These are phyloP conservation scores for Bembecia ichneumoniformis DNA, from an alignment of 2,888 invertebrate species.

Conservation along the genomic window DNA sequence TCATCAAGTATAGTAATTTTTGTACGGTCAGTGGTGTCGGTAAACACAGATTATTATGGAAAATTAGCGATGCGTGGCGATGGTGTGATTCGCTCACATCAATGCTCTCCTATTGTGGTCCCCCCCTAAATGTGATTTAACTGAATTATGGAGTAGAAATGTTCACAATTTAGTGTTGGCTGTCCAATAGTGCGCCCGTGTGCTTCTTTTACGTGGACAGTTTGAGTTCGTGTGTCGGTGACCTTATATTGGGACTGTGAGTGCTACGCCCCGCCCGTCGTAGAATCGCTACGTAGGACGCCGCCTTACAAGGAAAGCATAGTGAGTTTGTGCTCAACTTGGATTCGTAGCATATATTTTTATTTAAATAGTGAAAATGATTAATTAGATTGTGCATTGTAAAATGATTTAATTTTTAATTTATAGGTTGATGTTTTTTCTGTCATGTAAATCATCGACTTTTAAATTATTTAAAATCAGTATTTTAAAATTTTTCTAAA, in stretches of 20 bases:
- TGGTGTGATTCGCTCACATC: slow-evolving; percentile 71
- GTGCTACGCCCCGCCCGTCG: slow-evolving; percentile 33
- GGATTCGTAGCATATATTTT: neutral
- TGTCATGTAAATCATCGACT: too few relatives aligned
- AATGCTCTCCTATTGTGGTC: slow-evolving; percentile 66
- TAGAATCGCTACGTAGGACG: slow-evolving; percentile 34
- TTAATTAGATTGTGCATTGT: too few relatives aligned
- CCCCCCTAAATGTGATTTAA: slow-evolving; percentile 68
- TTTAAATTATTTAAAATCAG: too few relatives aligned
- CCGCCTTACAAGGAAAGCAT: slow-evolving; percentile 32
- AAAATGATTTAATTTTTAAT: too few relatives aligned
- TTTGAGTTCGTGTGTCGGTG: slow-evolving; percentile 28
- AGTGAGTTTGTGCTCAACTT: slow-evolving; percentile 31
- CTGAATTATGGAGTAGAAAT: slow-evolving; percentile 67
- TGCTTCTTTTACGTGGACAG: slow-evolving; percentile 18
- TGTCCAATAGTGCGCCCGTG: slow-evolving; percentile 52
- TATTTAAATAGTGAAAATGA: too few relatives aligned
- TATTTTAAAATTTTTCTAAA: too few relatives aligned
- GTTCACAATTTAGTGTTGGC: slow-evolving; percentile 62
- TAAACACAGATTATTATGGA: slow-evolving; percentile 49
- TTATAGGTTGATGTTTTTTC: too few relatives aligned
- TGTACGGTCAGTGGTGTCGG: slow-evolving; percentile 44
- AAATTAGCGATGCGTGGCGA: slow-evolving; percentile 64
- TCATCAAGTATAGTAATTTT: slow-evolving; percentile 44
- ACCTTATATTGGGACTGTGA: slow-evolving; percentile 9